Base-by-base conservation (phyloP, 2,113 vertebrate genomes). In the Tapirus terrestris region DNA sequence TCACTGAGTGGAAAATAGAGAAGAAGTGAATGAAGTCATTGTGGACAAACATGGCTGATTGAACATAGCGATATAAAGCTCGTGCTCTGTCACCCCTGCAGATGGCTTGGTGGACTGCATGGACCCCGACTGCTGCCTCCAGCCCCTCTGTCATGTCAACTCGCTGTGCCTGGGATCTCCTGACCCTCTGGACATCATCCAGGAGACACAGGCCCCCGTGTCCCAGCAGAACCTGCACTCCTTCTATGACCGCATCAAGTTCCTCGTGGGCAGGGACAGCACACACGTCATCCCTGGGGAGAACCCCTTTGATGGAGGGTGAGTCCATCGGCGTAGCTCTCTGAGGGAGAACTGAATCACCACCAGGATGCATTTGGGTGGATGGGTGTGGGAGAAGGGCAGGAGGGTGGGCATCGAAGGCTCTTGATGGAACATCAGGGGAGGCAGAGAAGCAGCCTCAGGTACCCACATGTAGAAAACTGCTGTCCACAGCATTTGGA, bases 71-170 rank as follows among this genome's bases (percentile, higher is more conserved):
- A 3, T 33, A 2, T 85, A 67, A 96, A 80, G 12, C 1, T 29
- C 5, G 10, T 80, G 58, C 77, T 88, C 96, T 98, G 89, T 81
- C 61, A 5, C 72, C 97, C 97, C 96, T 96, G 88, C 99, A 99
- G 99, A 99, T 97, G 99, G 99, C 82, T 98, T 99, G 97, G 98
- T 99, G 95, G 99, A 99, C 98, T 99, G 99, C 98, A 99, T 99
- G 99, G 99, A 99, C 98, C 99, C 99, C 5, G 99, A 99, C 98
- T 99, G 99, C 99, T 99, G 99, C 98, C 98, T 99, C 73, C 99
- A 99, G 98, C 98, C 99, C 0, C 98, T 99, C 63, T 99, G 99
- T 98, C 99, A 99, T n/a, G 63, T 98, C 97, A 99, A 98, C 6
- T 96, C 99, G 0, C 99, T 99, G 93, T 99, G 99, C 98, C 98